Evolutionary conservation across 2,797 vertebrate genomes (phyloP).

Genomic region (Rhinatrema bivittatum): DNA sequence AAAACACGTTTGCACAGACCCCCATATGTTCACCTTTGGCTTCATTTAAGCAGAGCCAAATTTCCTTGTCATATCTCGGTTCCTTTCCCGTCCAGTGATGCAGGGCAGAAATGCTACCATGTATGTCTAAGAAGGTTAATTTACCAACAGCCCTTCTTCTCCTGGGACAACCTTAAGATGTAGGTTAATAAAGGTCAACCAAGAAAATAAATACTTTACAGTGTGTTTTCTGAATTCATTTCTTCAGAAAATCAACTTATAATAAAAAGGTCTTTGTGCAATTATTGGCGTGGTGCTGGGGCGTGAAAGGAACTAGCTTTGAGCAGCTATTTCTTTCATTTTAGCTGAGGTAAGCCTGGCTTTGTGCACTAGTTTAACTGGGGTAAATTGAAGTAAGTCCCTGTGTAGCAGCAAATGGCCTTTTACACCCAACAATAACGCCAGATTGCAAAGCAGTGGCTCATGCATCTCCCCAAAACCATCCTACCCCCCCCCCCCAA

Average conservation of each 20-base stretch:
- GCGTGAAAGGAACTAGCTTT: slow-evolving; percentile 91
- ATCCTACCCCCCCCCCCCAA: too few relatives aligned
- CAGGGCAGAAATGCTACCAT: slow-evolving; percentile 64
- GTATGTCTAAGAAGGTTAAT: slow-evolving; percentile 73
- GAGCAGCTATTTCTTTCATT: slow-evolving; percentile 67
- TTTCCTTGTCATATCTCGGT: slow-evolving; percentile 73
- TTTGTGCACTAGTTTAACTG: slow-evolving; percentile 52
- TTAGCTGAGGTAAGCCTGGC: slow-evolving; percentile 79
- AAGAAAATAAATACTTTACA: slow-evolving; percentile 98
- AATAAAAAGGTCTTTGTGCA: slow-evolving; percentile 97
- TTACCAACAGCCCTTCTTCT: slow-evolving; percentile 68
- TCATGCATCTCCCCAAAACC: too few relatives aligned
- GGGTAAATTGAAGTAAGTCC: slow-evolving; percentile 48
- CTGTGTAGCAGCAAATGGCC: slow-evolving; percentile 31
- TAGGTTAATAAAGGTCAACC: slow-evolving; percentile 97
- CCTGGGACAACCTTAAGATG: slow-evolving; percentile 79
- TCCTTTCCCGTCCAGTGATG: slow-evolving; percentile 63
- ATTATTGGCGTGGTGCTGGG: slow-evolving; percentile 86
- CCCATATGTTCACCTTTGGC: slow-evolving; percentile 54
- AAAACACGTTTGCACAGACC: slow-evolving; percentile 41
- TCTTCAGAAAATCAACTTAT: slow-evolving; percentile 92
- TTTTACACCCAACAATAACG: slow-evolving; percentile 29
- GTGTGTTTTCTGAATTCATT: slow-evolving; percentile 89
- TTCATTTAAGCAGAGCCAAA: slow-evolving; percentile 60
- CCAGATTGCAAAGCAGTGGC: too few relatives aligned